A percentile compares a stretch with the other conserved stretches of the same genome.
These are phyloP conservation scores for Acinonyx jubatus DNA, from an alignment of 2,113 vertebrate species.

Conservation along the genomic window DNA sequence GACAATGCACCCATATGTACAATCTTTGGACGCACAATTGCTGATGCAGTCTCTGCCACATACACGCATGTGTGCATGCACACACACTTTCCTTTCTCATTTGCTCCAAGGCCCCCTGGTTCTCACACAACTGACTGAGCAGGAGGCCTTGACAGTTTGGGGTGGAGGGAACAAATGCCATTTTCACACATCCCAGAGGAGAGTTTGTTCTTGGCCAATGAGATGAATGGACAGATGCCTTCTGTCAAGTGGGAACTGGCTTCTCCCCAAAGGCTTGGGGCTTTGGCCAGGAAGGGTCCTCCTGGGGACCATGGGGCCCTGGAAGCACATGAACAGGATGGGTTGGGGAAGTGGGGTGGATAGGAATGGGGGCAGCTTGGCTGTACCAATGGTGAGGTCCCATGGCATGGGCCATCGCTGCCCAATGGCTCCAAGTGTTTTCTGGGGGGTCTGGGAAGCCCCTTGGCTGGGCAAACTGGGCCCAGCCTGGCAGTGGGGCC, in stretches of 20 bases:
- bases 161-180: not conserved
- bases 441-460: constrained; percentile 55
- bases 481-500: constrained; percentile 76
- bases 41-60: not conserved
- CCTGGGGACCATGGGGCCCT: constrained; percentile 60
- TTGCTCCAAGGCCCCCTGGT: not conserved
- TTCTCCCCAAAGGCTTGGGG: constrained; percentile 51
- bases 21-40: not conserved
- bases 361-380: constrained; percentile 75
- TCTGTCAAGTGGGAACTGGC: constrained; percentile 60
- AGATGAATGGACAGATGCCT: constrained; percentile 59
- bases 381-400: constrained; percentile 16
- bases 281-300: constrained; percentile 56
- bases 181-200: constrained; percentile 58
- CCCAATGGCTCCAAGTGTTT: constrained; percentile 80
- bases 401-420: constrained; percentile 55
- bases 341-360: constrained; percentile 59
- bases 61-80: not conserved
- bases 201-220: constrained; percentile 66
- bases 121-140: not conserved
- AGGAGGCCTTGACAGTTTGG: constrained; percentile 24
- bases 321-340: constrained; percentile 70
- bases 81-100: not conserved
- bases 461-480: constrained; percentile 60
- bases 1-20: not conserved